Conservation (phyloP, 2,797 vertebrate genomes). For the Karalla daura region DNA sequence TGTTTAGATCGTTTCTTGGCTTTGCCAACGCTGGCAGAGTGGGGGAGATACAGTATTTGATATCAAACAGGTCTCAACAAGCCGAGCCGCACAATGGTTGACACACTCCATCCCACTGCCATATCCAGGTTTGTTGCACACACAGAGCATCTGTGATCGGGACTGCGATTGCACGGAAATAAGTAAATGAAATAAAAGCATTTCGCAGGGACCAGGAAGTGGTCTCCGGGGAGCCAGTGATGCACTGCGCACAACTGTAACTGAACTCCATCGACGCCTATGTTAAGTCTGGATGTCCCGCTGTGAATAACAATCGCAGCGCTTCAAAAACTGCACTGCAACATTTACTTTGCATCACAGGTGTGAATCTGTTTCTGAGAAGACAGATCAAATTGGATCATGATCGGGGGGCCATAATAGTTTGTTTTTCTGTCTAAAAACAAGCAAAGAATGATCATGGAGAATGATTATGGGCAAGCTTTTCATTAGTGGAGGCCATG, state of each 20-base stretch:
- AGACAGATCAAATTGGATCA: not conserved
- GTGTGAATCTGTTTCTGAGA: not conserved
- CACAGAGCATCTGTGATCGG: too few species aligned
- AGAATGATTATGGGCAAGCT: too few species aligned
- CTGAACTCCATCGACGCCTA: not conserved
- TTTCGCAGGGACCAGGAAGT: too few species aligned
- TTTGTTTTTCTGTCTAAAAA: too few species aligned
- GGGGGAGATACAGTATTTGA: slow-evolving; percentile 3
- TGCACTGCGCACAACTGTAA: not conserved
- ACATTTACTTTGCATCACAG: slow-evolving; percentile 6
- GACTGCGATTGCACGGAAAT: too few species aligned
- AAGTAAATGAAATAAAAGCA: too few species aligned
- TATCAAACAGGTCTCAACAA: slow-evolving; percentile 25
- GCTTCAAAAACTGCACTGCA: not conserved
- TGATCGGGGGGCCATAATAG: not conserved
- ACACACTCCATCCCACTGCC: not conserved
- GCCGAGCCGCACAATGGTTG: not conserved
- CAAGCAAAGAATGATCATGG: too few species aligned
- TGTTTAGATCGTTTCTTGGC: slow-evolving; percentile 3
- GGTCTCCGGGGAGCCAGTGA: not conserved
- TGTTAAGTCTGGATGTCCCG: not conserved
- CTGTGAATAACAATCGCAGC: slow-evolving; percentile 3
- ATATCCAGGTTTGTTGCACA: not conserved
- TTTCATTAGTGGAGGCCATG: not conserved
- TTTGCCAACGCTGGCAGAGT: slow-evolving; percentile 18